These are phyloP conservation scores for Drosophila flavopinicola DNA, from an alignment of 2,888 invertebrate species.

Conservation along the genomic window DNA sequence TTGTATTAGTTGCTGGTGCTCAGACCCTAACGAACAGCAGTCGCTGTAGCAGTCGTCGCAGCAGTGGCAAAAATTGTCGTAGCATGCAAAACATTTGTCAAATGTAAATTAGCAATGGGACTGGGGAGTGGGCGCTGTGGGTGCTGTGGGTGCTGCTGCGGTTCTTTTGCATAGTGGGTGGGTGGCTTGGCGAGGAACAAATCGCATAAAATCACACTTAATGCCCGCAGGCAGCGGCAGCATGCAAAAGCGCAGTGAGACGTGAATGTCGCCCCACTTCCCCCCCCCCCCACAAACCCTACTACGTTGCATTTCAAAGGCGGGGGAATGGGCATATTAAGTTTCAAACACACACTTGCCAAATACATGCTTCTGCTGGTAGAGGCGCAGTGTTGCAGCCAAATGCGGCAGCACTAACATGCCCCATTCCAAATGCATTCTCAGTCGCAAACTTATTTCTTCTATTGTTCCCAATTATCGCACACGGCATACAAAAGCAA, in stretches of 20 bases:
- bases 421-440: constrained; percentile 17
- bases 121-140: constrained; percentile 5
- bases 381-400: constrained; percentile 49
- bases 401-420: constrained; percentile 61
- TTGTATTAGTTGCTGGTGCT: constrained; percentile 47
- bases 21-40: constrained; percentile 71
- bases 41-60: constrained; percentile 51
- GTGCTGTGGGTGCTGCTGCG: constrained; percentile 11
- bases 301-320: neutral
- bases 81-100: constrained; percentile 81
- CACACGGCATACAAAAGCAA: constrained; percentile 60
- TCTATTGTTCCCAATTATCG: constrained; percentile 78
- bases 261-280: constrained; percentile 80
- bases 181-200: constrained; percentile 53
- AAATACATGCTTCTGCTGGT: constrained; percentile 9
- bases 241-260: constrained; percentile 73
- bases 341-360: constrained; percentile 15
- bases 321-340: neutral
- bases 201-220: constrained; percentile 81
- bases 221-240: constrained; percentile 79
- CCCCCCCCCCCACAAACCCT: no score
- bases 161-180: constrained; percentile 36
- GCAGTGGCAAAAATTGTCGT: constrained; percentile 70
- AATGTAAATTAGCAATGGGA: constrained; percentile 79
- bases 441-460: constrained; percentile 34